Evolutionary conservation across 1,140 invertebrate genomes (phyloP).

Genomic region (Mercenaria mercenaria): DNA sequence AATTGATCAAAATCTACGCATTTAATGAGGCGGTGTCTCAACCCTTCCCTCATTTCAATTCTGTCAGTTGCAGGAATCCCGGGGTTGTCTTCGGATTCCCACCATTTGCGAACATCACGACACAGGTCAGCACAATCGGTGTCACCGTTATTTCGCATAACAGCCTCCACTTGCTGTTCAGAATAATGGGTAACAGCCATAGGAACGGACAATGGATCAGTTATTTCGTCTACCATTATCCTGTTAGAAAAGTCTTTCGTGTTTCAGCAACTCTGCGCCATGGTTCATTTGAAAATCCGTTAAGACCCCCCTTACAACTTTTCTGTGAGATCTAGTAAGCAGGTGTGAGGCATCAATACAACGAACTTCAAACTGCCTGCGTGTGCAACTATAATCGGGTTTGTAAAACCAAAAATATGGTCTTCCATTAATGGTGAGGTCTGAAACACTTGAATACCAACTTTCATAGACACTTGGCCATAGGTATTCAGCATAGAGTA

Average conservation of each 20-base stretch:
- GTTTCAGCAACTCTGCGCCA: conserved; percentile 15
- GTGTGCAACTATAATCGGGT: conserved; percentile 18
- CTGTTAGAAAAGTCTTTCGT: conserved; percentile 7
- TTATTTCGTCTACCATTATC: conserved; percentile 49
- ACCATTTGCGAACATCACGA: conserved; percentile 44
- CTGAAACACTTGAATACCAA: not conserved
- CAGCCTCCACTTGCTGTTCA: conserved; percentile 13
- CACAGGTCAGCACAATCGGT: not conserved
- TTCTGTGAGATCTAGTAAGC: conserved; percentile 13
- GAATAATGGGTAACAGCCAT: conserved; percentile 43
- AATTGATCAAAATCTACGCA: not conserved
- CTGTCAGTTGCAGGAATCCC: conserved; percentile 41
- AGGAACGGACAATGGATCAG: conserved; percentile 35
- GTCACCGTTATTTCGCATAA: conserved; percentile 47
- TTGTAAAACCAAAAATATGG: conserved; percentile 16
- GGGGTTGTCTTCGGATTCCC: conserved; percentile 38
- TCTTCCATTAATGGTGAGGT: conserved; percentile 2
- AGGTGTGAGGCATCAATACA: conserved; percentile 51
- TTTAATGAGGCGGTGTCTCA: not conserved
- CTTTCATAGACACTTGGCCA: not conserved
- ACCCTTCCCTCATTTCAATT: conserved; percentile 12
- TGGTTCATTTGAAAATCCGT: not conserved
- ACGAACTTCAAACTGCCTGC: conserved; percentile 22
- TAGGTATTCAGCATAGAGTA: not conserved
- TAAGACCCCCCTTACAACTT: conserved; percentile 26